Percentiles rank a stretch among this genome's conserved stretches.
phyloP scores from a whole-genome alignment of 2,888 invertebrate genomes.

The Deilephila elpenor region DNA sequence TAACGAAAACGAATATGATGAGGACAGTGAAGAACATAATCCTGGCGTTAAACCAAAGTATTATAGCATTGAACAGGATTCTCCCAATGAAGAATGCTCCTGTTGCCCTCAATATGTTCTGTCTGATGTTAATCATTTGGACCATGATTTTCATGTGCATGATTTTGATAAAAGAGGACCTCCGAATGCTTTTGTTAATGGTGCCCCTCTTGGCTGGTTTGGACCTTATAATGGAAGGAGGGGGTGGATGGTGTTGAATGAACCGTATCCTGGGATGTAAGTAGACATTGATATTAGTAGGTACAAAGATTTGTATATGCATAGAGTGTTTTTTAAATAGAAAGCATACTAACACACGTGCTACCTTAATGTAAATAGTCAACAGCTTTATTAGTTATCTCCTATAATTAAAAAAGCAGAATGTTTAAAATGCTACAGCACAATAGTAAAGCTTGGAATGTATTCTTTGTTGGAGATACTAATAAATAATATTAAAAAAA shows the following conservation, averaged over 20 bases:
- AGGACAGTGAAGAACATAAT: too few relatives aligned
- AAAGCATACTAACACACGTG: too few relatives aligned
- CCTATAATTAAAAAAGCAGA: too few relatives aligned
- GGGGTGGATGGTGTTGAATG: constrained; percentile 34
- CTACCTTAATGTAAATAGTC: too few relatives aligned
- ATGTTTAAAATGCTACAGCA: too few relatives aligned
- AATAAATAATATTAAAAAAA: too few relatives aligned
- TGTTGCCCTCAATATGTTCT: not conserved
- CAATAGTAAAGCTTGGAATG: too few relatives aligned
- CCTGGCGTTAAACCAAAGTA: not conserved
- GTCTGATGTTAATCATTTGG: not conserved
- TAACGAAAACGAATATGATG: not conserved
- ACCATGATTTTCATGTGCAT: not conserved
- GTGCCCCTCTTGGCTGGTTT: constrained; percentile 18
- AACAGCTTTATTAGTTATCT: too few relatives aligned
- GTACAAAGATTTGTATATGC: too few relatives aligned
- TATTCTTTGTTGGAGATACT: too few relatives aligned
- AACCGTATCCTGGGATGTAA: constrained; percentile 37
- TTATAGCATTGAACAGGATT: not conserved
- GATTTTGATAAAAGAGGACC: not conserved
- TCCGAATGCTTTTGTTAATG: not conserved
- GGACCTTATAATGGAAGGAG: constrained; percentile 35
- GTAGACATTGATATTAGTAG: constrained; percentile 14
- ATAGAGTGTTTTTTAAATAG: too few relatives aligned
- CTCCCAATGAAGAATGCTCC: not conserved